Evolutionary conservation across 2,888 invertebrate genomes (phyloP), one percentile per base, ranked within the genome.

Genomic region (Tetranychus piercei): DNA sequence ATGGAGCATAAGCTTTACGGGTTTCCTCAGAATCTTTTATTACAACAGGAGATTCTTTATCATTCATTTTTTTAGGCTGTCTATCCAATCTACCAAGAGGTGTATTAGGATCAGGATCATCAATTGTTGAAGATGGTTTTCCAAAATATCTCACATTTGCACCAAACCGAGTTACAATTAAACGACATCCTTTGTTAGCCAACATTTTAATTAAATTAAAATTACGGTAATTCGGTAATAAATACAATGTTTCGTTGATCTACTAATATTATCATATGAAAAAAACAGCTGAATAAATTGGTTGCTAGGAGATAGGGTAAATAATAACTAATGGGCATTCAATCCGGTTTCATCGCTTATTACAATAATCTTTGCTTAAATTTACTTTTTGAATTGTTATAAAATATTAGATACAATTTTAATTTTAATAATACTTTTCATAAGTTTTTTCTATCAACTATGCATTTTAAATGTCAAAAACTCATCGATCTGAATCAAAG

Each of bases 1-100:
- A 79, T 22, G 78, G 78, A 9, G 77, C 74, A 43, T 71, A 76
- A 6, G 73, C 72, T 11, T 73, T 67, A 18, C 44, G 9, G 44
- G 44, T n/a, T 71, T 22, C 18, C 45, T 43, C 9, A 5, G 20
- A 20, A 20, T 69, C 34, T 11, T 69, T 69, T 7, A 55, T 55
- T 6, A 15, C 15, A 1, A 55, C 55, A 3, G 20, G 11, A 22
- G 22, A 11, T 69, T 69, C 67, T 18, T 64, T 15, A 64, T 64
- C 66, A 1, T 72, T 45, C 15, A 8, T 44, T n/a, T 44, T 43
- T 67, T 75, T 73, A 1, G 75, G 75, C 18, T 44, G 55, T 69
- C 75, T 66, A 34, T 75, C 73, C n/a, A 75, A 8, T 44, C 43
- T 23, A 20, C 75, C 75, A 22, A 75, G 72, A 70, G 75, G 75